A percentile compares a stretch with the other conserved stretches of the same genome.
These are phyloP conservation scores for Calameuta pallipes DNA, from an alignment of 2,888 invertebrate species.

Conservation along the genomic window DNA sequence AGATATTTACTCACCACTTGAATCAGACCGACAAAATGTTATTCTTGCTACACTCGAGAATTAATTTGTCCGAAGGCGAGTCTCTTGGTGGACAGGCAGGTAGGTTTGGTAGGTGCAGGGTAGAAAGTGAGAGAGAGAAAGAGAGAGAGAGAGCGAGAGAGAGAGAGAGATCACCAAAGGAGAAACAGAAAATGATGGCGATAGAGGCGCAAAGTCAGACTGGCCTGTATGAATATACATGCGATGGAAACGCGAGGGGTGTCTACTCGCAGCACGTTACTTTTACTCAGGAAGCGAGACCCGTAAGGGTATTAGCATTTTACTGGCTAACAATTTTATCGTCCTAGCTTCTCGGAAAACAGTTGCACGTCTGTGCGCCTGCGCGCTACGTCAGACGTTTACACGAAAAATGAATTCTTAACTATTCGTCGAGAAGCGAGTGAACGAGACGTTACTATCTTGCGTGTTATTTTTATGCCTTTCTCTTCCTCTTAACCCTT, in stretches of 20 bases:
- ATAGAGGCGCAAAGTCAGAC: conserved; percentile 25
- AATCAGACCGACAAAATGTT: neutral
- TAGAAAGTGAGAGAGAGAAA: neutral
- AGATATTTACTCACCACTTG: conserved; percentile 1
- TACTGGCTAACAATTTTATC: conserved; percentile 27
- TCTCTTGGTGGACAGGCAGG: neutral
- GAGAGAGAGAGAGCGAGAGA: neutral
- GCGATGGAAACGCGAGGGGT: conserved; percentile 24
- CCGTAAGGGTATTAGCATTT: conserved; percentile 39
- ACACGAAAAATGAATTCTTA: neutral
- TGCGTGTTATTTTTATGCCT: no score
- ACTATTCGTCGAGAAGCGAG: no score
- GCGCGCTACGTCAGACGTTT: neutral
- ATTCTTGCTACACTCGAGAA: conserved; percentile 3
- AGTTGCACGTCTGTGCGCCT: conserved; percentile 6
- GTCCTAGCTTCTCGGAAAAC: conserved; percentile 25
- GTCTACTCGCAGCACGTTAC: conserved; percentile 13
- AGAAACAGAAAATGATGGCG: no score
- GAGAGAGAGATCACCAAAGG: conserved; percentile 9
- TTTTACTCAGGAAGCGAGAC: conserved; percentile 32
- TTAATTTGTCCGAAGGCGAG: conserved; percentile 3
- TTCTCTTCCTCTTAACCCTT: no score
- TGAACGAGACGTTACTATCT: no score
- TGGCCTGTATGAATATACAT: conserved; percentile 45
- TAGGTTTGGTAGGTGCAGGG: neutral